Conservation (phyloP, 2,113 vertebrate species). For the Vireo altiloquus region DNA sequence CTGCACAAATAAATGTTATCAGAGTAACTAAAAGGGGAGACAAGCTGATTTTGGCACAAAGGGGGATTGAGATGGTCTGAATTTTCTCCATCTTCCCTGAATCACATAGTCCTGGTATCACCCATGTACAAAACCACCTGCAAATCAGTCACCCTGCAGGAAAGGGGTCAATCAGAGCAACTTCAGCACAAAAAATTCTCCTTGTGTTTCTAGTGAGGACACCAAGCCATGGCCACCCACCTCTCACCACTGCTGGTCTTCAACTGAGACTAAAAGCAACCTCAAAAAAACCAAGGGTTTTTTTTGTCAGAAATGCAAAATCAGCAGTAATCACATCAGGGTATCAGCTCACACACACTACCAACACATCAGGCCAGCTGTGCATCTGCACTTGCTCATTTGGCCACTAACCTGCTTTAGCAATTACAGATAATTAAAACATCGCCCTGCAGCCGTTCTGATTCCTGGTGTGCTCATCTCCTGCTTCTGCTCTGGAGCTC, state of each 20-base stretch:
- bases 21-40: neutral
- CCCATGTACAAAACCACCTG: neutral
- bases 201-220: rapidly evolving
- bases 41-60: neutral
- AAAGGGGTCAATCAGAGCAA: neutral
- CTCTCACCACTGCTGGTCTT: neutral
- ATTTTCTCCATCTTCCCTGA: neutral
- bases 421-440: constrained; percentile 12
- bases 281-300: neutral
- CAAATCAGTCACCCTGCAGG: neutral
- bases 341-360: neutral
- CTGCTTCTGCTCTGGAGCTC: neutral
- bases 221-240: neutral
- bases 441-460: neutral
- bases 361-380: neutral
- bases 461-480: neutral
- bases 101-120: neutral
- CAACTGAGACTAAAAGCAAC: neutral
- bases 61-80: neutral
- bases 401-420: neutral
- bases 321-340: neutral
- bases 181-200: neutral
- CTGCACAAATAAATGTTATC: neutral
- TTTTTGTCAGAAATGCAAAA: neutral
- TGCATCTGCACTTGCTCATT: neutral